These are phyloP conservation scores for Ganaspis brasiliensis DNA, from an alignment of 2,888 invertebrate genomes.

Conservation along the genomic window DNA sequence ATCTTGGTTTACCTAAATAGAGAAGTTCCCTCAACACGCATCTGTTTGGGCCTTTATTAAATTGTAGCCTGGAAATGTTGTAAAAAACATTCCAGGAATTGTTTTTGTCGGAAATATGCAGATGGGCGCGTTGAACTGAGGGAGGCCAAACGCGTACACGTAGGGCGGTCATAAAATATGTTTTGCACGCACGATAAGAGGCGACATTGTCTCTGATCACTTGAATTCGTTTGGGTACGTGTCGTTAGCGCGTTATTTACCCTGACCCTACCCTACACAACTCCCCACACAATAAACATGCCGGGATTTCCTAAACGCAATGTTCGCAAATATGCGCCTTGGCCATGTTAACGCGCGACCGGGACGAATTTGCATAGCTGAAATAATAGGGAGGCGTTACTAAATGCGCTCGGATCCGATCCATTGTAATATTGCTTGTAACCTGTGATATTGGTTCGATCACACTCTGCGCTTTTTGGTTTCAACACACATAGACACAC, in stretches of 20 bases:
- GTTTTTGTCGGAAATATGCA: conserved; percentile 4
- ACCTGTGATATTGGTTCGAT: not conserved
- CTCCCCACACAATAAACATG: conserved; percentile 20
- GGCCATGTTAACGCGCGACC: conserved; percentile 22
- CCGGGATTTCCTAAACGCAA: conserved; percentile 39
- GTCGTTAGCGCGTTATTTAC: conserved; percentile 61
- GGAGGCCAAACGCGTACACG: not conserved
- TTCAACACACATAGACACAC: too few relatives aligned
- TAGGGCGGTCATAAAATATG: conserved; percentile 19
- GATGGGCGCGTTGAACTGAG: not conserved
- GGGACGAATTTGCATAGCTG: conserved; percentile 26
- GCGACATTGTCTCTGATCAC: conserved; percentile 52
- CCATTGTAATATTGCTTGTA: conserved; percentile 11
- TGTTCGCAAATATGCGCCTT: conserved; percentile 40
- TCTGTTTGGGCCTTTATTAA: not conserved
- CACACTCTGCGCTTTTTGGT: not conserved
- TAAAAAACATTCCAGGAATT: conserved; percentile 3
- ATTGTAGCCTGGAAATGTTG: not conserved
- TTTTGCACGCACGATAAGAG: conserved; percentile 39
- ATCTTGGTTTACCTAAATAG: too few relatives aligned
- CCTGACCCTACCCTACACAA: conserved; percentile 52
- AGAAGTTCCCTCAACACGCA: too few relatives aligned
- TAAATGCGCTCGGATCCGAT: conserved; percentile 1
- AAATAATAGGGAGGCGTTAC: conserved; percentile 33
- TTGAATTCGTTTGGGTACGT: conserved; percentile 60